Percentiles rank a stretch among this genome's conserved stretches.
Conservation (phyloP, 2,797 vertebrate species). For the Columba guinea region DNA sequence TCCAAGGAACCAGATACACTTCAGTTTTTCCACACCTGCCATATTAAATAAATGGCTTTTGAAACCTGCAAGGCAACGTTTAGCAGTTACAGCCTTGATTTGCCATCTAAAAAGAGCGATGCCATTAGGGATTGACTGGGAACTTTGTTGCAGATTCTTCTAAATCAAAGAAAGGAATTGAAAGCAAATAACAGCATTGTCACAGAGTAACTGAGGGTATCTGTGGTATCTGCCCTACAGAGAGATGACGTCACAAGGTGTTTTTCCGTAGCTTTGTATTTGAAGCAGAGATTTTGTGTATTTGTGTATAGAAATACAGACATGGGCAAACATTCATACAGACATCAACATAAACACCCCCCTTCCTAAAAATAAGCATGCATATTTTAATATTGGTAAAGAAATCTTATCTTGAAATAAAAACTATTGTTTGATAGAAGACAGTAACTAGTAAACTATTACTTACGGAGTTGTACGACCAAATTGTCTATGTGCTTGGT, state of each 20-base stretch:
- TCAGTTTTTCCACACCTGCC: background rate
- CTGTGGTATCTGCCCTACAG: conserved; percentile 28
- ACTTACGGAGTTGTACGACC: background rate
- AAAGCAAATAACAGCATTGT: conserved; percentile 15
- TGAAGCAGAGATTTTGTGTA: background rate
- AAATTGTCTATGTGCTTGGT: background rate
- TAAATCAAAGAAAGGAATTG: conserved; percentile 47
- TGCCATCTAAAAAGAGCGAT: background rate
- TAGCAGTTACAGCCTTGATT: background rate
- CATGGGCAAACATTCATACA: rapidly evolving
- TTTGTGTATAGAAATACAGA: background rate
- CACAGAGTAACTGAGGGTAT: conserved; percentile 31
- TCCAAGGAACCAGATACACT: background rate
- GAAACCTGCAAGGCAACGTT: background rate
- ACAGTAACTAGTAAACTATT: background rate
- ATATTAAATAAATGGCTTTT: background rate
- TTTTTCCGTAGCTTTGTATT: background rate
- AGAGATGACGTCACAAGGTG: conserved; percentile 32
- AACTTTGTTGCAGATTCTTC: conserved; percentile 35
- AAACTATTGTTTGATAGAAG: background rate
- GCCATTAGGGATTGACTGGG: background rate
- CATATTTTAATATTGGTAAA: background rate
- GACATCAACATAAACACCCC: background rate
- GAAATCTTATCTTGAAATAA: background rate
- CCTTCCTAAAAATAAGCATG: background rate